Conservation (phyloP, 2,888 invertebrate species). For the Ernsta delagoae region DNA sequence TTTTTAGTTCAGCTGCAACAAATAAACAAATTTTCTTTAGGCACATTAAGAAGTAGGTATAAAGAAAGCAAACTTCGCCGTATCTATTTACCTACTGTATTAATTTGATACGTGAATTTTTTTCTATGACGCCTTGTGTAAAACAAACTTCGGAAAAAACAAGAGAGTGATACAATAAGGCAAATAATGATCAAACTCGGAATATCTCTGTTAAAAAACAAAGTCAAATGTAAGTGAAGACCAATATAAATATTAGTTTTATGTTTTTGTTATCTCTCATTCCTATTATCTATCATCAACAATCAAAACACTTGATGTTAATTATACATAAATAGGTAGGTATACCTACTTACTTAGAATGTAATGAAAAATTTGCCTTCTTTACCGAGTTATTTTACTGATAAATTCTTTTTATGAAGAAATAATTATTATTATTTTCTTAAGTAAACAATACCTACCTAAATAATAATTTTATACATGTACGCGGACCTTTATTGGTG, state of each 20-base stretch:
- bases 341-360: no score
- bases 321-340: no score
- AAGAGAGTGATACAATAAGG: slow-evolving; percentile 4
- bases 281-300: slow-evolving; percentile 9
- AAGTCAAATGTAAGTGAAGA: not conserved
- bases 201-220: not conserved
- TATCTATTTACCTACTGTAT: no score
- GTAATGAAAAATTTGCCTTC: no score
- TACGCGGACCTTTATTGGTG: not conserved
- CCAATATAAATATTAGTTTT: slow-evolving; percentile 13
- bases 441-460: no score
- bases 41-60: not conserved
- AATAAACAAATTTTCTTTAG: slow-evolving; percentile 40
- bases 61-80: no score
- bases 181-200: slow-evolving; percentile 26
- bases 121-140: slow-evolving; percentile 6
- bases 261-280: no score
- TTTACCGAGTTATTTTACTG: no score
- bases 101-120: not conserved
- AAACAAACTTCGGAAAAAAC: slow-evolving; percentile 1
- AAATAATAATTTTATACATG: no score
- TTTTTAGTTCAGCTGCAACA: slow-evolving; percentile 96
- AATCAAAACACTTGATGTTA: not conserved
- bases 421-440: no score
- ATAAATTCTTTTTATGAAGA: no score